Base-by-base conservation (phyloP, 2,797 vertebrate species). In the Pangasius krempfi region DNA sequence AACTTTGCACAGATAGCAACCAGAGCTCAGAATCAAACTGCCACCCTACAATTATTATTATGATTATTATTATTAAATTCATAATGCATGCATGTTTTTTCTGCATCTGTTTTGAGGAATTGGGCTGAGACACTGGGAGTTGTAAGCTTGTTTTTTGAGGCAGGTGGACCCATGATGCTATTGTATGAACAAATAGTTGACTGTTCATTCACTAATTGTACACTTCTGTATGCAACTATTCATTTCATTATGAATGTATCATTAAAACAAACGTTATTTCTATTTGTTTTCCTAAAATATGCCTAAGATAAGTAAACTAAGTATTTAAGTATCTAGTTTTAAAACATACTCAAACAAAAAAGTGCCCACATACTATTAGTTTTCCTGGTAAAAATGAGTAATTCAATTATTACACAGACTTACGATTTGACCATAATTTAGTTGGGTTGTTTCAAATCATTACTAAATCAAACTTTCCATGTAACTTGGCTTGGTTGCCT, bases 381-480 rank as follows among this genome's bases (percentile, higher is more conserved):
- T 86, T 68, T 79, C 47, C 68, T 85, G 86, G 86, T 89, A 88
- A 81, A 90, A 89, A 90, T 76, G 83, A 91, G 89, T 86, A 89
- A 89, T 88, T 91, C 33, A 91, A 89, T 92, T 88, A 91, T 90
- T 88, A 89, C 81, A 85, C 81, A 84, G 88, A 82, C 89, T 91
- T 87, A 92, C 90, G 72, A 89, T 87, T 91, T 89, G 73, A 91
- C 91, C 82, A 90, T 91, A 91, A 90, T 91, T 91, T 85, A 81
- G 86, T 84, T 60, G 87, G 91, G 80, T 91, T 90, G 89, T 90
- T 92, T 92, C 88, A 91, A 90, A 91, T 92, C 86, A 91, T 92
- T 89, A 89, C 80, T 90, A 88, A 92, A 90, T 91, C 87, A 91
- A 91, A 89, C 88, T 90, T 92, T 90, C 90, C 92, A 92, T 91